Base-by-base conservation (phyloP, 2,113 vertebrate genomes). In the Tragelaphus scriptus region DNA sequence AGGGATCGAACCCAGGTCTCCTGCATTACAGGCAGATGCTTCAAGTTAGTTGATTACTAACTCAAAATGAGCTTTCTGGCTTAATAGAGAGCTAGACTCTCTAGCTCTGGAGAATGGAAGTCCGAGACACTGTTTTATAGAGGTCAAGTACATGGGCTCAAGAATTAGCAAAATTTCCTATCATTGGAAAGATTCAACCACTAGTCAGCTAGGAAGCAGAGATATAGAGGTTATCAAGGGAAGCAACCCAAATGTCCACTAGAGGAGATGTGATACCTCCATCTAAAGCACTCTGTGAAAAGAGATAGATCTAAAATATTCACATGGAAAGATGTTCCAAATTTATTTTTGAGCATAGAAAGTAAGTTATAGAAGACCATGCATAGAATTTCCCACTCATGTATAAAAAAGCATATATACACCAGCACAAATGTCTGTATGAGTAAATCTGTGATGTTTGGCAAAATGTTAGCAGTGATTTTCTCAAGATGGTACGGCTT, bases 381-480 rank as follows among this genome's bases (percentile, higher is more conserved):
- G 19, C 40, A 32, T 59, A 79, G 44, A 59, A 58, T 61, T 93
- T 91, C 59, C 19, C 26, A 28, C 16, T 59, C 4, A 6, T 87
- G 12, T 56, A 25, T 81, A 19, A 89, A 90, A 96, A 85, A 49
- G 10, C 12, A 21, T 6, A 65, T 11, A 63, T 17, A 26, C 15
- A 23, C 7, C 71, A 14, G 49, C 8, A 93, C 25, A 55, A 2
- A 30, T 59, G 40, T 80, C n/a, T 82, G 36, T 53, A 30, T 61
- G 28, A 89, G 9, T 75, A 9, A 81, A 58, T 49, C 75, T 85
- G 19, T 56, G 61, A 51, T 81, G 14, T 75, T 80, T 90, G 32
- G 12, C 40, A 97, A 85, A 96, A 88, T 94, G 82, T 51, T 82
- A 91, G 49, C 49, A 85, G 8, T 25, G n/a, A 94, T 23, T 95